phyloP scores from a whole-genome alignment of 2,888 invertebrate species.

The Metacarcinus magister region DNA sequence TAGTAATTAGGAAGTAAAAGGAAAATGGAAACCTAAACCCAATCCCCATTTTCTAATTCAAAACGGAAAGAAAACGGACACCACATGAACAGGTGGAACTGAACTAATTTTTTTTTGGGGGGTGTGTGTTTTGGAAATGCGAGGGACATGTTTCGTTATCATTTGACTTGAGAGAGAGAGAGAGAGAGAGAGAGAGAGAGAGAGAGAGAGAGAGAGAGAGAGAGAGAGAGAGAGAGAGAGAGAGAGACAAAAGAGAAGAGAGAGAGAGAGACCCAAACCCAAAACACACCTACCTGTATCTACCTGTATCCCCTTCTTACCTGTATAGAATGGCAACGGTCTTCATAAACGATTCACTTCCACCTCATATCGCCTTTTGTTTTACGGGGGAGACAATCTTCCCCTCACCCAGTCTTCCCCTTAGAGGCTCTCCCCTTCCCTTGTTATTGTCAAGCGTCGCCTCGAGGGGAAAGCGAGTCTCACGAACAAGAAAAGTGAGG shows the following conservation, averaged over 20 bases:
- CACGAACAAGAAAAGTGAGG: neutral
- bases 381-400: neutral
- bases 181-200: too few species aligned
- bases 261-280: neutral
- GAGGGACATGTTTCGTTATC: too few species aligned
- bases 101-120: too few species aligned
- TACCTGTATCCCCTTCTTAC: neutral
- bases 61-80: too few species aligned
- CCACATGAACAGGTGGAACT: too few species aligned
- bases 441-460: neutral
- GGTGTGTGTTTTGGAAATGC: too few species aligned
- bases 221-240: conserved; percentile 26
- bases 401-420: neutral
- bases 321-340: neutral
- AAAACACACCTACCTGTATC: too few species aligned
- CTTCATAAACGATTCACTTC: neutral
- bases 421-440: neutral
- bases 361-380: neutral
- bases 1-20: too few species aligned
- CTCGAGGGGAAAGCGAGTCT: neutral
- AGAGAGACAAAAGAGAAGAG: neutral
- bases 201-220: neutral
- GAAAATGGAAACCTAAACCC: too few species aligned
- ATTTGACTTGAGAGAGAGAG: too few species aligned
- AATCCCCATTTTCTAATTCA: too few species aligned